Base-by-base conservation (phyloP, 2,888 invertebrate genomes). In the Andrena praecox region DNA sequence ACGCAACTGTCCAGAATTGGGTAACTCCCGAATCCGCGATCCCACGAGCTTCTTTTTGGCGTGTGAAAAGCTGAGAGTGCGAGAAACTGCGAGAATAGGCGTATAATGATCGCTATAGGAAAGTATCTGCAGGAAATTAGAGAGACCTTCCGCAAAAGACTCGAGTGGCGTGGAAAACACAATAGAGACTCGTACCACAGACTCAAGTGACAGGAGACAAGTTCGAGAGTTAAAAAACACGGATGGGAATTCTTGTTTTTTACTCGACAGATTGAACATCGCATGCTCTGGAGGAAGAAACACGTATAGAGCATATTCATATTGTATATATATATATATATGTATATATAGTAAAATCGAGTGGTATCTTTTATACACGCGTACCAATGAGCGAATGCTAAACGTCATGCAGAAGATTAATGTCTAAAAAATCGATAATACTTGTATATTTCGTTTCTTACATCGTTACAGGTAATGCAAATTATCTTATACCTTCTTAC, bases 221-320 rank as follows among this genome's bases (percentile, higher is more conserved):
- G 63, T 68, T 62, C 67, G 42, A 73, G 31, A 54, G 71, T 69
- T 72, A 60, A 42, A 50, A 20, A 64, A 87, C 68, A 76, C 62
- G 74, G 59, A 27, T 68, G 69, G 80, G 35, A 56, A 64, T 66
- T 69, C 60, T 75, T 52, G 67, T 42, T 42, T 74, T 73, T 74
- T 80, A 76, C 77, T 59, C 67, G 73, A 81, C 74, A 82, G 77
- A 77, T 69, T 73, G 70, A 77, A 82, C 76, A 78, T 82, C 69
- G 88, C 89, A 88, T 87, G 87, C 87, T 83, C 70, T 64, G 79
- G 68, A 81, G 79, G 64, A 78, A 73, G 72, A 75, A 85, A 82
- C 77, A 80, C 63, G 74, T 84, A 84, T 77, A 72, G 76, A 62
- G 78, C 20, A 77, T 78, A 70, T 63, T 29, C 59, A 70, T 20